phyloP scores from a whole-genome alignment of 2,113 vertebrate species.

The Saiga tatarica region DNA sequence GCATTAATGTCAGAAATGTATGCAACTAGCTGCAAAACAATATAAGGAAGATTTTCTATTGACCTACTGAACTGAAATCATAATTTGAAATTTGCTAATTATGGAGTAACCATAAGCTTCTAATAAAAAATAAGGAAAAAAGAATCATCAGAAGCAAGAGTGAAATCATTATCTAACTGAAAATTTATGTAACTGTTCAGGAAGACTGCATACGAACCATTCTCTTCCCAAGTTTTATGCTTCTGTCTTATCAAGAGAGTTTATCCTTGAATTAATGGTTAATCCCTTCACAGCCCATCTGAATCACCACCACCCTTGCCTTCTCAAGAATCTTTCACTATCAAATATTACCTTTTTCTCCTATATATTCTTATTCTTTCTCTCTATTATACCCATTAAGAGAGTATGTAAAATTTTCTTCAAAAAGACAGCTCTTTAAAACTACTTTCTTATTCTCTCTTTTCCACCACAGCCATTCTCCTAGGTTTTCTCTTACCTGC shows the following conservation, averaged over 20 bases:
- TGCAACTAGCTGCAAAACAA: background rate
- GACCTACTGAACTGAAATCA: conserved; percentile 25
- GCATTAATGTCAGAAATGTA: background rate
- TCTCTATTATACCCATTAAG: background rate
- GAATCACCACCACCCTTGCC: background rate
- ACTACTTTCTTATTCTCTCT: background rate
- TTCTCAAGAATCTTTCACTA: background rate
- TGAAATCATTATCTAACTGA: background rate
- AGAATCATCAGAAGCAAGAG: background rate
- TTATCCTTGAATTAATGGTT: background rate
- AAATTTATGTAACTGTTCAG: background rate
- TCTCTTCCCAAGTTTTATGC: background rate
- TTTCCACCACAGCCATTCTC: background rate
- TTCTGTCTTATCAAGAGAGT: background rate
- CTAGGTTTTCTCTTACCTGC: too few relatives aligned
- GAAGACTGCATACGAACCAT: background rate
- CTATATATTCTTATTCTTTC: background rate
- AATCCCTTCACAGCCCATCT: background rate
- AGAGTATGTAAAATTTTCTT: background rate
- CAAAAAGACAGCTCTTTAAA: background rate
- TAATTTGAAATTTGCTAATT: conserved; percentile 4
- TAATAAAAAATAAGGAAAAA: background rate
- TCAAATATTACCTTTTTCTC: background rate
- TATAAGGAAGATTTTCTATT: conserved; percentile 30
- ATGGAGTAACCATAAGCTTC: background rate